phyloP scores from a whole-genome alignment of 2,888 invertebrate species.

The Meteorus cinctellus region DNA sequence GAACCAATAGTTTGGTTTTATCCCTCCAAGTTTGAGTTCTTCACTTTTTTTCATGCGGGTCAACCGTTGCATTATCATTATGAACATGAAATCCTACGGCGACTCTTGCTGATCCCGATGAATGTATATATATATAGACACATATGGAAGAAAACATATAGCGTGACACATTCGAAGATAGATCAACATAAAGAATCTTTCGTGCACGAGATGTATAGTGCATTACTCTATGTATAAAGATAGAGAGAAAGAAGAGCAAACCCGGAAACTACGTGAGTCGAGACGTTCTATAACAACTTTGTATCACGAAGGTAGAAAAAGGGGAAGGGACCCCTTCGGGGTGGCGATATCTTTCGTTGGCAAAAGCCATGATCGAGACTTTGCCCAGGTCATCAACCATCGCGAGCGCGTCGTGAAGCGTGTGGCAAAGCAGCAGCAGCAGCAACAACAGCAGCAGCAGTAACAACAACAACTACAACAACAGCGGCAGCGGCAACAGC shows the following conservation, averaged over 20 bases:
- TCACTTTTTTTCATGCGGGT: no score
- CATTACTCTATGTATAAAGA: slow-evolving; percentile 15
- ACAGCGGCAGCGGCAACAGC: slow-evolving; percentile 11
- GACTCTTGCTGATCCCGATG: neutral
- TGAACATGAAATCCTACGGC: neutral
- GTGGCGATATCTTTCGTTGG: slow-evolving; percentile 49
- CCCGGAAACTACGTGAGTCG: slow-evolving; percentile 47
- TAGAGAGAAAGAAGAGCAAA: slow-evolving; percentile 27
- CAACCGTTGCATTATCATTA: neutral
- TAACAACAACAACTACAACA: slow-evolving; percentile 26
- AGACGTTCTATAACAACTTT: slow-evolving; percentile 58
- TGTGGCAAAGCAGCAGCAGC: slow-evolving; percentile 26
- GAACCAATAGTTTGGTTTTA: no score
- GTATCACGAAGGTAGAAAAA: slow-evolving; percentile 63
- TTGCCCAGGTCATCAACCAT: slow-evolving; percentile 61
- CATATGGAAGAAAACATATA: slow-evolving; percentile 33
- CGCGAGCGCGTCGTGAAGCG: slow-evolving; percentile 46
- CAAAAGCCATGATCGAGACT: slow-evolving; percentile 40
- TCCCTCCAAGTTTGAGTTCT: no score
- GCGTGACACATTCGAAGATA: slow-evolving; percentile 46
- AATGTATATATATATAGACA: neutral
- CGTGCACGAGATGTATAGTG: slow-evolving; percentile 5
- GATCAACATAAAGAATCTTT: slow-evolving; percentile 45
- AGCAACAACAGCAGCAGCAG: neutral
- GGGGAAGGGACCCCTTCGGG: slow-evolving; percentile 48